phyloP scores from a whole-genome alignment of 1,140 invertebrate genomes.

The Drosophila oshimai region DNA sequence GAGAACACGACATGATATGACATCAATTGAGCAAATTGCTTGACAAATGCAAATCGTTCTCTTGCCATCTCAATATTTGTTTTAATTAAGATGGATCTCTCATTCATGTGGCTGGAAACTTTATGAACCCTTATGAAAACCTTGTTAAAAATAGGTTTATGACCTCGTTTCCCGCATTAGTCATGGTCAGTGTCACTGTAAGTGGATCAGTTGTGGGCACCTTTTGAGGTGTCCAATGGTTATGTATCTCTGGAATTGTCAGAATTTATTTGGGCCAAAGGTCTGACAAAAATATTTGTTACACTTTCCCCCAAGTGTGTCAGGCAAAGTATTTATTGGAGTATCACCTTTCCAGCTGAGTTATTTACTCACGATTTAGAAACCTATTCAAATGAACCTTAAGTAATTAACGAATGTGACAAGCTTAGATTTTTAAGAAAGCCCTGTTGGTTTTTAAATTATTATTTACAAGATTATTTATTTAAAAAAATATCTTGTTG shows the following conservation, averaged over 20 bases:
- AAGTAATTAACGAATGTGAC: neutral
- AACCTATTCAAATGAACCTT: neutral
- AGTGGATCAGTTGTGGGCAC: constrained; percentile 12
- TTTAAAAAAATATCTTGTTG: too few relatives aligned
- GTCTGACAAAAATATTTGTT: constrained; percentile 24
- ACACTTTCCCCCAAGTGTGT: constrained; percentile 26
- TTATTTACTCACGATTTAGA: constrained; percentile 1
- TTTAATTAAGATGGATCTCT: constrained; percentile 44
- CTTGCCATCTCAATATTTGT: constrained; percentile 19
- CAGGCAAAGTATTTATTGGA: constrained; percentile 3
- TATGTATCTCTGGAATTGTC: constrained; percentile 8
- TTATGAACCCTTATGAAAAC: constrained; percentile 5
- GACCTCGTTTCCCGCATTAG: constrained; percentile 10
- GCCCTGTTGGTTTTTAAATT: too few relatives aligned
- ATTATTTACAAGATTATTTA: too few relatives aligned
- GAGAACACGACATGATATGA: constrained; percentile 39
- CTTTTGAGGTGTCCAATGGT: neutral
- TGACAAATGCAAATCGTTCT: constrained; percentile 30
- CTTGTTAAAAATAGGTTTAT: neutral
- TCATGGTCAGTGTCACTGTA: constrained; percentile 13
- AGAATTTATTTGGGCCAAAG: constrained; percentile 15
- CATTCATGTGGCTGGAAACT: neutral
- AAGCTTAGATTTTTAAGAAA: neutral
- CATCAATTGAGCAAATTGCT: constrained; percentile 46
- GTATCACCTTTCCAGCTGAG: constrained; percentile 28